These are phyloP conservation scores for Meandrina meandrites DNA, from an alignment of 92 coral and sea anemone species.

Conservation along the genomic window DNA sequence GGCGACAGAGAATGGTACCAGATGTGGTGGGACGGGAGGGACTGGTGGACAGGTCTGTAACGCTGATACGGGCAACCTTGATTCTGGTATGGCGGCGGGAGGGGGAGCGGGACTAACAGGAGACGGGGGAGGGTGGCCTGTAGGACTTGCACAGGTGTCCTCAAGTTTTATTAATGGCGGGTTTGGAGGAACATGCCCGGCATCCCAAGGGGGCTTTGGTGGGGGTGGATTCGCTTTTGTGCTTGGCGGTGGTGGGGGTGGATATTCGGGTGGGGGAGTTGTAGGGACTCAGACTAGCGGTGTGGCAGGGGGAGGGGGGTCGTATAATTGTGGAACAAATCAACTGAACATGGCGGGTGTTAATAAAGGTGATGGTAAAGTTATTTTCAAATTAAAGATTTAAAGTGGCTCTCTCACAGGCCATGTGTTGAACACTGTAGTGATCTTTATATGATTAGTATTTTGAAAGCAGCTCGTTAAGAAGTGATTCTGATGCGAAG, in stretches of 20 bases:
- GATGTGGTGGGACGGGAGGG: conserved; percentile 71
- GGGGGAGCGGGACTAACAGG: conserved; percentile 56
- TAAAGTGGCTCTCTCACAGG: neutral
- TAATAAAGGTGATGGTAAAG: conserved; percentile 30
- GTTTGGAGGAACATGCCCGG: conserved; percentile 37
- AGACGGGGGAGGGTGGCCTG: conserved; percentile 38
- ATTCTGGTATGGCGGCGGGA: conserved; percentile 8
- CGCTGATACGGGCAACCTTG: conserved; percentile 15
- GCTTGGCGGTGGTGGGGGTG: conserved; percentile 23
- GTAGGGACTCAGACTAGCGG: neutral
- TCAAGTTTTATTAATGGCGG: conserved; percentile 66
- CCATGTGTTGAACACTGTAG: neutral
- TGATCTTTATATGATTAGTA: neutral
- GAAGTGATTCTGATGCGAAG: neutral
- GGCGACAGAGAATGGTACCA: conserved; percentile 64
- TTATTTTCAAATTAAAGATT: conserved; percentile 7
- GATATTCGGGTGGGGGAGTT: conserved; percentile 41
- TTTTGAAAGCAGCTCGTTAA: neutral
- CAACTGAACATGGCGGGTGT: conserved; percentile 19
- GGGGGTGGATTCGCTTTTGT: conserved; percentile 41
- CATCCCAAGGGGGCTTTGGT: conserved; percentile 55
- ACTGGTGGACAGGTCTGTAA: conserved; percentile 69
- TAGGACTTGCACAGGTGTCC: neutral
- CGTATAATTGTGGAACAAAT: conserved; percentile 19
- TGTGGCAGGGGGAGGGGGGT: conserved; percentile 85